Evolutionary conservation across 2,888 invertebrate species (phyloP).

Genomic region (Brachyptera putata): DNA sequence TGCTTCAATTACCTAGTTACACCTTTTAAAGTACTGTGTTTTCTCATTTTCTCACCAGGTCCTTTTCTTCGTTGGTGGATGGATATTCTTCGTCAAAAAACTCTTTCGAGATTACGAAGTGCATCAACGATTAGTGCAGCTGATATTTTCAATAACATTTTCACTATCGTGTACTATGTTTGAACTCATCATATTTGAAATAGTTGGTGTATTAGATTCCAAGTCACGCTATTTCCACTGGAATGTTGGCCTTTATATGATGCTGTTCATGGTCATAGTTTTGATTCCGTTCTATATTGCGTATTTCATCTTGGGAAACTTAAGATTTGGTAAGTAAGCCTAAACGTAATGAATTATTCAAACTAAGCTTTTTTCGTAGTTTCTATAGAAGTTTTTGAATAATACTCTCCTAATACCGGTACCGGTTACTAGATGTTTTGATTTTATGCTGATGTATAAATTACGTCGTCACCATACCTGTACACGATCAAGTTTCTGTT

Average conservation of each 20-base stretch:
- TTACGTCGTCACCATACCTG: too few species aligned
- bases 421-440: too few species aligned
- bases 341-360: neutral
- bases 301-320: constrained; percentile 87
- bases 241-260: constrained; percentile 85
- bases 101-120: constrained; percentile 97
- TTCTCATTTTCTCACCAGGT: constrained; percentile 57
- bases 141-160: constrained; percentile 94
- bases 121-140: constrained; percentile 86
- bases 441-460: too few species aligned
- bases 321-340: constrained; percentile 67
- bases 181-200: constrained; percentile 98
- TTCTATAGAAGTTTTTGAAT: too few species aligned
- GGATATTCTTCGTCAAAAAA: constrained; percentile 97
- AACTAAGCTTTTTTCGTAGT: neutral
- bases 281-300: constrained; percentile 96
- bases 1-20: too few species aligned
- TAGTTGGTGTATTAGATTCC: constrained; percentile 85
- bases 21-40: too few species aligned
- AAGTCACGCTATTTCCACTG: constrained; percentile 93
- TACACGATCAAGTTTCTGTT: too few species aligned
- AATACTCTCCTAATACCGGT: too few species aligned
- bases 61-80: constrained; percentile 92
- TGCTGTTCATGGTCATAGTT: constrained; percentile 92
- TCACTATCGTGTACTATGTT: constrained; percentile 98